Evolutionary conservation across 2,797 vertebrate species (phyloP).

Genomic region (Gallirallus australis): DNA sequence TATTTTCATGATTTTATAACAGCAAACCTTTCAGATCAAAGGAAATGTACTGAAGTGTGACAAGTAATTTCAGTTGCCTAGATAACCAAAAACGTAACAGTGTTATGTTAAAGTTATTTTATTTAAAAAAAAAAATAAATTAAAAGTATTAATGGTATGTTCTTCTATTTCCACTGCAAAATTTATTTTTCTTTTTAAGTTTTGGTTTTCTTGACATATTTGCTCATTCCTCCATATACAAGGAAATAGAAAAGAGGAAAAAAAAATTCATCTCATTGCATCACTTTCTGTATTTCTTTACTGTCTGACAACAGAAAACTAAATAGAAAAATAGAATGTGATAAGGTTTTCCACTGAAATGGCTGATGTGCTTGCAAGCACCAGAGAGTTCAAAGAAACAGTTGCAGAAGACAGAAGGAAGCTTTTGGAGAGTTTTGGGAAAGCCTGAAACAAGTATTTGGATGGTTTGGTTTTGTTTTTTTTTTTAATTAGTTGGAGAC

Average conservation of each 20-base stretch:
- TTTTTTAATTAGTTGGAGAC: background rate
- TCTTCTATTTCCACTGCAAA: background rate
- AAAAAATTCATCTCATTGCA: background rate
- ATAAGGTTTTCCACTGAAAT: slow-evolving; percentile 19
- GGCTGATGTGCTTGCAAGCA: background rate
- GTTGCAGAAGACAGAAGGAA: background rate
- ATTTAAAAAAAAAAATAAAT: background rate
- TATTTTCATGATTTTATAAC: background rate
- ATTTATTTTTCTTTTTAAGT: background rate
- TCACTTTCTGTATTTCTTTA: background rate
- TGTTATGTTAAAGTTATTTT: background rate
- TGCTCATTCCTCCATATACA: background rate
- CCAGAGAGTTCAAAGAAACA: background rate
- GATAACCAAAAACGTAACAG: background rate
- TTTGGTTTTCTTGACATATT: background rate
- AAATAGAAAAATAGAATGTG: slow-evolving; percentile 32
- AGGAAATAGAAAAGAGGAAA: background rate
- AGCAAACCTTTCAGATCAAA: background rate
- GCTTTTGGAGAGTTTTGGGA: background rate
- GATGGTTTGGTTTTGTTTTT: background rate
- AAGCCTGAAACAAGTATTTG: background rate
- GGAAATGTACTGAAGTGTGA: background rate
- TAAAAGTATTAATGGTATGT: background rate
- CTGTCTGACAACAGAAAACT: background rate
- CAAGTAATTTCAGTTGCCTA: background rate